Percentiles rank a stretch among this genome's conserved stretches.
Evolutionary conservation across 1,140 invertebrate species (phyloP).

Genomic region (Drosophila nasuta): DNA sequence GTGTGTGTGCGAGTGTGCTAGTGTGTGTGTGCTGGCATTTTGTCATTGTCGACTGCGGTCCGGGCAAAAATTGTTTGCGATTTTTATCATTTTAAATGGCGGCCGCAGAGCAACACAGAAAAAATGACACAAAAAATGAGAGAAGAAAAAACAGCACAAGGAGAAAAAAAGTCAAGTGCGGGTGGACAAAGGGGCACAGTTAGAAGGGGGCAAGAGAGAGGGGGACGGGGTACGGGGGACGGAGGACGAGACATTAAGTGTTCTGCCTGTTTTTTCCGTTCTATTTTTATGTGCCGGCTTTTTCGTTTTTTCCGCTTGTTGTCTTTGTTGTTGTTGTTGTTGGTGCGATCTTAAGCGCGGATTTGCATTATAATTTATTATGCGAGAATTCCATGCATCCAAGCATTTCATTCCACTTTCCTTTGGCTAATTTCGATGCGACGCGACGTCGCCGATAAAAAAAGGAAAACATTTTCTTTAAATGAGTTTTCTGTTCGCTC

Average conservation of each 20-base stretch:
- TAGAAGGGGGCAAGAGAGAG: neutral
- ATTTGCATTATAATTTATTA: conserved; percentile 81
- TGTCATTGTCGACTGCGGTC: conserved; percentile 44
- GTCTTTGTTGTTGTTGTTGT: conserved; percentile 19
- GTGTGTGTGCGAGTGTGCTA: neutral
- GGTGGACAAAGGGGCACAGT: neutral
- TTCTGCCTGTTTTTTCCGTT: conserved; percentile 39
- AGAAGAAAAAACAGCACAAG: conserved; percentile 1
- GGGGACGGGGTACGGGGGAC: neutral
- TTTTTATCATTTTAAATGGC: conserved; percentile 79
- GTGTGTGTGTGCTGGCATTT: conserved; percentile 31
- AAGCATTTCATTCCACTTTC: conserved; percentile 32
- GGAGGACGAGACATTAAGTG: conserved; percentile 54
- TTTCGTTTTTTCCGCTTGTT: conserved; percentile 17
- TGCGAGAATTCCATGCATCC: conserved; percentile 66
- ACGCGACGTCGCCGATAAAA: conserved; percentile 52
- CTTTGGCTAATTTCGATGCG: conserved; percentile 73
- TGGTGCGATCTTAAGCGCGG: conserved; percentile 65
- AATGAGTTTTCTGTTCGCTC: conserved; percentile 60
- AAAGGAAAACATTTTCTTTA: conserved; percentile 45
- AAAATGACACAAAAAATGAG: conserved; percentile 31
- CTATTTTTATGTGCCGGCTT: neutral
- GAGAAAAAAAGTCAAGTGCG: conserved; percentile 49
- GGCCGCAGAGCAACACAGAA: conserved; percentile 47
- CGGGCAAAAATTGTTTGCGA: conserved; percentile 67